These are phyloP conservation scores for Mesorhabditis sp. DNA, from an alignment of 2,888 invertebrate species.

Conservation along the genomic window DNA sequence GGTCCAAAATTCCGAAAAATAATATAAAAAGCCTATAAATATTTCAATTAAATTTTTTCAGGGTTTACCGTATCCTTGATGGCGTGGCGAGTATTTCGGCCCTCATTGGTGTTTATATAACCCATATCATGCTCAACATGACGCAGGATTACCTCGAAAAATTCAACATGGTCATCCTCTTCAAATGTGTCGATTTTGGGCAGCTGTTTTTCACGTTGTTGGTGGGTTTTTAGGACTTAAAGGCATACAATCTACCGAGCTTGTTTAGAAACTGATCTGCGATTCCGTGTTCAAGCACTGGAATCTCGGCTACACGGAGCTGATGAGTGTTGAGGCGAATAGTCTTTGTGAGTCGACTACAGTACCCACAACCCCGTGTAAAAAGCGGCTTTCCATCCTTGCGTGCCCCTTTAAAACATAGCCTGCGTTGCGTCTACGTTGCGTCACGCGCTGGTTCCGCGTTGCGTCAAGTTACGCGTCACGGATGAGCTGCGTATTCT, in stretches of 20 bases:
- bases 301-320: background rate
- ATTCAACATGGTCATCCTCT: conserved; percentile 4
- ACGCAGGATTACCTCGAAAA: conserved; percentile 5
- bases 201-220: conserved; percentile 1
- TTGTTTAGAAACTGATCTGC: background rate
- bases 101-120: conserved; percentile 1
- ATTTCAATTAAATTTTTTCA: background rate
- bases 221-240: conserved; percentile 4
- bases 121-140: background rate
- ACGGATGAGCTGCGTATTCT: too few species aligned
- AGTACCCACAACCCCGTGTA: too few species aligned
- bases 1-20: too few species aligned
- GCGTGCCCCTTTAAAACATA: too few species aligned
- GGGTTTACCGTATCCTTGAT: background rate
- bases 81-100: background rate
- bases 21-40: too few species aligned
- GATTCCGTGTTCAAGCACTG: background rate
- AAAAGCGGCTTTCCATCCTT: too few species aligned
- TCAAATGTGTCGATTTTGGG: conserved; percentile 4
- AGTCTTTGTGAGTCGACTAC: background rate
- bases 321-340: conserved; percentile 1
- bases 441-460: too few species aligned
- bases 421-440: too few species aligned
- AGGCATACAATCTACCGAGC: background rate
- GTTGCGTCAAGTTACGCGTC: too few species aligned